Base-by-base conservation (phyloP, 2,797 vertebrate species). In the Gastrophryne carolinensis region DNA sequence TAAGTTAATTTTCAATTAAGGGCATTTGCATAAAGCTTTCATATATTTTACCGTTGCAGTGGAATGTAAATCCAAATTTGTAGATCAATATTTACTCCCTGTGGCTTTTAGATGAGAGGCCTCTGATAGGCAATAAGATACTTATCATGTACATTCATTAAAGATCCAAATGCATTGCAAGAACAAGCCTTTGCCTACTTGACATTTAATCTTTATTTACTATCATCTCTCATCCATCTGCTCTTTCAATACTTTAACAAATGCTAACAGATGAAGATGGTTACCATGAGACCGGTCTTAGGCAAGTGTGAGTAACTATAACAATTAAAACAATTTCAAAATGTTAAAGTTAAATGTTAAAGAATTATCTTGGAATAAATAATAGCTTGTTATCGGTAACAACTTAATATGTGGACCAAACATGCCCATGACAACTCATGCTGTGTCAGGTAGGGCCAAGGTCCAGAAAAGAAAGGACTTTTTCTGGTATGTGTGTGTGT, bases 181-280 rank as follows among this genome's bases (percentile, higher is more conserved):
- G 21, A 19, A 37, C 2, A n/a, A 12, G 65, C 19, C 64, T 53
- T 53, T 54, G 27, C 35, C 9, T 13, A 35, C 7, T 34, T 52
- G 65, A 53, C 50, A 68, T 68, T 68, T 39, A 67, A n/a, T 54
- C 50, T 39, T 54, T 68, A 54, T 68, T 68, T 39, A 39, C n/a
- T 39, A 54, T 15, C 2, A 27, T 54, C 13, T 26, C 49, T 39
- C 35, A 54, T 19, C 23, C 65, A 54, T 39, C 50, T 68, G 65
- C 35, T 32, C 17, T 54, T 52, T 67, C 23, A 67, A 53, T 67
- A 37, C 12, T 53, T 53, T 37, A 68, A 8, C 65, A 54, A 68
- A 54, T 39, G 34, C 9, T 39, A 39, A 54, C 19, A 11, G 53
- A 6, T 54, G 50, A 68, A 39, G 52, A 68, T 54, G 29, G 54